Evolutionary conservation across 2,797 vertebrate genomes (phyloP).

Genomic region (Semotilus atromaculatus): DNA sequence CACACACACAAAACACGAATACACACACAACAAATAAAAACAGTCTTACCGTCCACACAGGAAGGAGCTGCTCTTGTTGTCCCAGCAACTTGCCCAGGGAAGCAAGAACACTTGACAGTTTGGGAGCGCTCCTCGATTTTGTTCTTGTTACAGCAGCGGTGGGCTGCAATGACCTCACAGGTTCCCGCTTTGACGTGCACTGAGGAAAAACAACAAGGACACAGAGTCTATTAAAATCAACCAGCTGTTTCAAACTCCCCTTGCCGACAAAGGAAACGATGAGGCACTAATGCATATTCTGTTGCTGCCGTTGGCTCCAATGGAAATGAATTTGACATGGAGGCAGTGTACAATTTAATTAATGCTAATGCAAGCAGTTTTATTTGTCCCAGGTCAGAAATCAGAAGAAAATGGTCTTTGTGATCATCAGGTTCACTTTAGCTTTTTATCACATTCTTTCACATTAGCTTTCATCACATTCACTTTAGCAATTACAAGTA

Average conservation of each 20-base stretch:
- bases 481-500: constrained; percentile 34
- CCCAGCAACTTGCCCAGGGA: constrained; percentile 96
- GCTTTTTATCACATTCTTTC: too few relatives aligned
- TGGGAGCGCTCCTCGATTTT: constrained; percentile 97
- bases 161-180: constrained; percentile 94
- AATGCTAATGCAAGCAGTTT: constrained; percentile 20
- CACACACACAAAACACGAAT: neutral
- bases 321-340: constrained; percentile 31
- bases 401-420: constrained; percentile 7
- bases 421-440: constrained; percentile 31
- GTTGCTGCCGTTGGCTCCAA: neutral
- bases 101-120: constrained; percentile 98
- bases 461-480: too few relatives aligned
- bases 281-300: constrained; percentile 37
- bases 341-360: constrained; percentile 27
- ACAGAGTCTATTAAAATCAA: constrained; percentile 59
- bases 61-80: constrained; percentile 94
- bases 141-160: constrained; percentile 98
- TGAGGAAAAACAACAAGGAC: constrained; percentile 72
- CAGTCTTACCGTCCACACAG: constrained; percentile 91
- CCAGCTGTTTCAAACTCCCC: constrained; percentile 54
- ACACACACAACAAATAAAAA: constrained; percentile 44
- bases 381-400: constrained; percentile 8
- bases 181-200: constrained; percentile 92
- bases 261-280: constrained; percentile 18